A percentile compares a stretch with the other conserved stretches of the same genome.
phyloP scores from a whole-genome alignment of 92 coral and sea anemone species.

The Epizoanthus scotinus region DNA sequence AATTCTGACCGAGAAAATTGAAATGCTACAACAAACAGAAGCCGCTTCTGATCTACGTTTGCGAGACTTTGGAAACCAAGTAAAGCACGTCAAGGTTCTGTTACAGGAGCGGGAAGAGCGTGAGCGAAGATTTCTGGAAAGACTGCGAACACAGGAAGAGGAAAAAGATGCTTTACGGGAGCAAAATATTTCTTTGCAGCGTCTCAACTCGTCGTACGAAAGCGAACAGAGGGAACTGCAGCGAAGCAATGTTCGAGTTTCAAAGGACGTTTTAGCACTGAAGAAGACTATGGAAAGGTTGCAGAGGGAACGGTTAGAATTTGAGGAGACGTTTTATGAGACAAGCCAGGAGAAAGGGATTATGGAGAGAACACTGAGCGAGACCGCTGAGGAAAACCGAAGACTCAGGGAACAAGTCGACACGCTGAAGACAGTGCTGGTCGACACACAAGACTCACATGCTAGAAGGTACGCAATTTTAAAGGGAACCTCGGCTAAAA shows the following conservation, averaged over 20 bases:
- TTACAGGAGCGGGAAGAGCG: constrained; percentile 64
- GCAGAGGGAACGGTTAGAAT: constrained; percentile 78
- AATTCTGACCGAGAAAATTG: constrained; percentile 63
- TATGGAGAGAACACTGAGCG: constrained; percentile 61
- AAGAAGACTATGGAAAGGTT: constrained; percentile 79
- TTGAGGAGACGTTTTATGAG: constrained; percentile 84
- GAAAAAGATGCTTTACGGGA: constrained; percentile 58
- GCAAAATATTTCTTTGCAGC: constrained; percentile 62
- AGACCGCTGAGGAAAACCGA: constrained; percentile 62
- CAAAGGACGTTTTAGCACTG: constrained; percentile 81
- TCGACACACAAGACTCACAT: constrained; percentile 62
- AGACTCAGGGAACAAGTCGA: constrained; percentile 62
- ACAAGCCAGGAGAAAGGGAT: constrained; percentile 74
- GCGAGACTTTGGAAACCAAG: constrained; percentile 72
- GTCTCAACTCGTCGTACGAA: constrained; percentile 76
- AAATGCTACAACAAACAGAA: constrained; percentile 60
- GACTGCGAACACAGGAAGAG: constrained; percentile 61
- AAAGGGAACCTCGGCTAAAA: too few relatives aligned
- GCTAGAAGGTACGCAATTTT: constrained; percentile 58
- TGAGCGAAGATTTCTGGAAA: constrained; percentile 62
- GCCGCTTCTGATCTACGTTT: constrained; percentile 72
- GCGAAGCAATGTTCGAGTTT: constrained; percentile 70
- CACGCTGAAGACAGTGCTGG: constrained; percentile 58
- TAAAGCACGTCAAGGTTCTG: constrained; percentile 65
- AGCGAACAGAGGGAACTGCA: constrained; percentile 78